Conservation (phyloP, 2,113 vertebrate genomes). For the Rhabdomys dilectus region DNA sequence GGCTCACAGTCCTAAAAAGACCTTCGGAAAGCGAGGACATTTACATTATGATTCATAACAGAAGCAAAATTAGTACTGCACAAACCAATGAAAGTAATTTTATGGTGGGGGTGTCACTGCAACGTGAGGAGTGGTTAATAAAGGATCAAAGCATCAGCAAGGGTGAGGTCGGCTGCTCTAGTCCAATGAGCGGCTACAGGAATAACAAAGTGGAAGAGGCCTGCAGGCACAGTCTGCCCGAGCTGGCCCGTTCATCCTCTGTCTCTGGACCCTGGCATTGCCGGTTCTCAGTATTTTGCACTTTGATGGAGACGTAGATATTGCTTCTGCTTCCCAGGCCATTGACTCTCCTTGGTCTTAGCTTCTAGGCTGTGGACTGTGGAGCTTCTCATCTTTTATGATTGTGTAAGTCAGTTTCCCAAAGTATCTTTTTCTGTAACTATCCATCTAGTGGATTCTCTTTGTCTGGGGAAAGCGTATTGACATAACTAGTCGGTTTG, state of each 20-base stretch:
- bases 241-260: background rate
- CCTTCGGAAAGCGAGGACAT: background rate
- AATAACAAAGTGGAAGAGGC: background rate
- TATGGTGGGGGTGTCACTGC: background rate
- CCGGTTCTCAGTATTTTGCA: background rate
- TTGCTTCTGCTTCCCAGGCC: background rate
- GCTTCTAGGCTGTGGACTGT: background rate
- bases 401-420: background rate
- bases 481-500: background rate
- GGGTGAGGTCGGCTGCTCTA: background rate
- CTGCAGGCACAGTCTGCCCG: background rate
- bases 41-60: background rate
- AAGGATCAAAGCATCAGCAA: background rate
- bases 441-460: background rate
- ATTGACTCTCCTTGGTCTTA: background rate
- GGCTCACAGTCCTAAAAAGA: no score
- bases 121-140: background rate
- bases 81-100: background rate
- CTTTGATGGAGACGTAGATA: background rate
- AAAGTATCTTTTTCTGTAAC: background rate
- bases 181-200: background rate
- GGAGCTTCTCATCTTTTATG: background rate
- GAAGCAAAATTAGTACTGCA: background rate
- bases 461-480: background rate
- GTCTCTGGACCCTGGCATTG: background rate